Evolutionary conservation across 2,888 invertebrate species (phyloP).

Genomic region (Drosophila acutilabella): DNA sequence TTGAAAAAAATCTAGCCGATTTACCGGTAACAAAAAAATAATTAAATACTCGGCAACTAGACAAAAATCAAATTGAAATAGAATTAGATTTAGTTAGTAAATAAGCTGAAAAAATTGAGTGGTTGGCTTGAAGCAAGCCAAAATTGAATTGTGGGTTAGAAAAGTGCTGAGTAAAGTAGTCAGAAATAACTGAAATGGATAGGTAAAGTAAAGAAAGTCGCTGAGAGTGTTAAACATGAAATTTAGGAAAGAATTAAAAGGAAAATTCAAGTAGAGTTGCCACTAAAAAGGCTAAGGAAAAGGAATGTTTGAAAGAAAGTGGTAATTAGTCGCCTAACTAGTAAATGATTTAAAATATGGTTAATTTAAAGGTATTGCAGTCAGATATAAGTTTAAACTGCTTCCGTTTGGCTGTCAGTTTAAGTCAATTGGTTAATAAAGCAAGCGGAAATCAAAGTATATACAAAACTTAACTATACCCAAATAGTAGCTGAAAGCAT

Average conservation of each 20-base stretch:
- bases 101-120: background rate
- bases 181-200: background rate
- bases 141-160: slow-evolving; percentile 14
- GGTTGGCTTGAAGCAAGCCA: background rate
- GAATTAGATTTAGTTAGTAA: slow-evolving; percentile 7
- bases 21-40: slow-evolving; percentile 19
- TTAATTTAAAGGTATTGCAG: background rate
- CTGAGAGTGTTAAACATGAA: slow-evolving; percentile 3
- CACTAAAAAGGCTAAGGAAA: background rate
- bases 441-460: slow-evolving; percentile 30
- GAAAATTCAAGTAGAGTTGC: background rate
- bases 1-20: background rate
- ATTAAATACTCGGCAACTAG: background rate
- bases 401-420: background rate
- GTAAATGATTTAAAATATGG: background rate
- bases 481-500: slow-evolving; percentile 19
- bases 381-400: slow-evolving; percentile 3
- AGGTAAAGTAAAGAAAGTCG: background rate
- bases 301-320: too few relatives aligned
- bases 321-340: background rate
- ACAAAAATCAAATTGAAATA: slow-evolving; percentile 23
- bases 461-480: slow-evolving; percentile 8
- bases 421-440: slow-evolving; percentile 37
- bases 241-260: background rate
- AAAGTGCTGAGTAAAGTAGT: slow-evolving; percentile 2